These are phyloP conservation scores for Ariopsis seemanni DNA, from an alignment of 2,113 vertebrate genomes.

Conservation along the genomic window DNA sequence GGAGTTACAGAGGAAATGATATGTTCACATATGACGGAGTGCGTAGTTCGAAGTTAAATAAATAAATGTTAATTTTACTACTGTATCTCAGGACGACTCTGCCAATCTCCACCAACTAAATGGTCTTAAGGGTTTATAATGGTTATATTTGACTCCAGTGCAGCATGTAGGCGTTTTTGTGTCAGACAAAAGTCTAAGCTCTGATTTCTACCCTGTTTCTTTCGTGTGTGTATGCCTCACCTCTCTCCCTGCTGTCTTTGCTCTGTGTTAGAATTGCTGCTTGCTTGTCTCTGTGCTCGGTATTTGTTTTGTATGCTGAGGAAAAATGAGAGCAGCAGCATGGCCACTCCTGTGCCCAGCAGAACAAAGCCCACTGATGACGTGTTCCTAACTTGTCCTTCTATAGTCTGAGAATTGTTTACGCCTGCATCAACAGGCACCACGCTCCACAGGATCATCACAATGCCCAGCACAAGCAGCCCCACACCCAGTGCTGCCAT, in stretches of 20 bases:
- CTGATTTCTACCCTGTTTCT: background rate
- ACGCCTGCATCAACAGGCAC: constrained; percentile 69
- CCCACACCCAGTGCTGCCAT: constrained; percentile 90
- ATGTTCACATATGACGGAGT: background rate
- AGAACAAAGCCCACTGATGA: constrained; percentile 91
- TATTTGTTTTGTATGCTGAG: constrained; percentile 83
- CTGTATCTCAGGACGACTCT: background rate
- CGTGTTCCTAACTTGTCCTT: constrained; percentile 76
- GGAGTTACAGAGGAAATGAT: background rate
- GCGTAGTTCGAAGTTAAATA: background rate
- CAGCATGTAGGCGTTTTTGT: background rate
- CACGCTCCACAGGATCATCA: constrained; percentile 95
- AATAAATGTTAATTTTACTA: background rate
- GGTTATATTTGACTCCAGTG: background rate
- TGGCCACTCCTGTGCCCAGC: constrained; percentile 80
- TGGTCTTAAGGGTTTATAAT: background rate
- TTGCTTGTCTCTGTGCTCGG: constrained; percentile 48
- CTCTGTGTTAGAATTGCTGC: constrained; percentile 32
- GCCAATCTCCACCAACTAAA: background rate
- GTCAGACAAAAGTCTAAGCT: background rate
- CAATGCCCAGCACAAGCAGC: constrained; percentile 86
- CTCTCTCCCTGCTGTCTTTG: constrained; percentile 50
- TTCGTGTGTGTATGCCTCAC: constrained; percentile 35
- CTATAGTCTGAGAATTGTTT: constrained; percentile 71
- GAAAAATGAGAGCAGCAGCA: constrained; percentile 88